Base-by-base conservation (phyloP, 2,113 vertebrate species). In the Spermophilus dauricus region DNA sequence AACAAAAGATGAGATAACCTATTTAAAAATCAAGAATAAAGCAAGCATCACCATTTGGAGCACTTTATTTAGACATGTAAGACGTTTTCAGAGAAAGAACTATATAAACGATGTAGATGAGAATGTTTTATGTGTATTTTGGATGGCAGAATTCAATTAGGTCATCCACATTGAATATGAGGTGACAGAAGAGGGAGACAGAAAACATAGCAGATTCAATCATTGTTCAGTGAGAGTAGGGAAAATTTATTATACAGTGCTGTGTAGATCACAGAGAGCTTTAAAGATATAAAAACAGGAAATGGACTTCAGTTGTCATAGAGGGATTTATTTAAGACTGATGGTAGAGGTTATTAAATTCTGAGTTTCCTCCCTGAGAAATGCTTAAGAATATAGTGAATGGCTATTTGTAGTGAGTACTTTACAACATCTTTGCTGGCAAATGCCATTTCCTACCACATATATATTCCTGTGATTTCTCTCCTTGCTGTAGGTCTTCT, bases 251-350 rank as follows among this genome's bases (percentile, higher is more conserved):
- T 90, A 75, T 9, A 89, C 69, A 17, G 42, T 93, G 37, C 73
- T 72, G 4, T 72, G 7, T 78, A 76, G 65, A 77, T 63, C 85
- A 28, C 65, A 37, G 16, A 72, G 20, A 97, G 28, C 48, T 34
- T 77, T 96, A 78, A 76, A 65, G 30, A 92, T 82, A 86, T 22
- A 90, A 84, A 91, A 97, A 53, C 65, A 96, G 83, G 80, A 97
- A 96, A 91, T 51, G 48, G 81, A 95, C 48, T 93, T 90, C 81
- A 78, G n/a, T 82, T 94, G 77, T 90, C 76, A 90, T 37, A 77
- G 53, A 78, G 30, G 39, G 81, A 81, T 96, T 96, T 94, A 45
- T 86, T 93, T 48, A 90, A 90, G 76, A 90, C 63, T 28, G 65
- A 92, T 73, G 51, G 83, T 22, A 56, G 67, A 97, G 80, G 48